A percentile compares a stretch with the other conserved stretches of the same genome.
Conservation (phyloP, 2,888 invertebrate genomes). For the Sarcophaga variegata region DNA sequence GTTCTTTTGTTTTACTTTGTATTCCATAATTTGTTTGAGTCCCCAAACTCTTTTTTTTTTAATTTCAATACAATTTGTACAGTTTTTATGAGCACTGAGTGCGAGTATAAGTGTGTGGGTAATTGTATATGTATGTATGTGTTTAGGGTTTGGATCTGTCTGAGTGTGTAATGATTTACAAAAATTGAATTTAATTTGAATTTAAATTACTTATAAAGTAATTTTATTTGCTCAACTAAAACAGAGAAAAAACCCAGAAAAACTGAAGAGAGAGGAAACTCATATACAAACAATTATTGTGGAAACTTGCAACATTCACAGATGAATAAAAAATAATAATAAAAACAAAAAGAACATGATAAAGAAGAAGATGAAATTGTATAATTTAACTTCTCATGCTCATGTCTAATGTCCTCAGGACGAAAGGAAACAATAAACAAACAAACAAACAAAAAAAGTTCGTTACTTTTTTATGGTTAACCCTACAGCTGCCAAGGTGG, state of each 20-base stretch:
- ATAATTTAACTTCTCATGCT: constrained; percentile 28
- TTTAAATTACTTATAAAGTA: constrained; percentile 75
- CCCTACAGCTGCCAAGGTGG: background rate
- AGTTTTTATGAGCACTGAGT: background rate
- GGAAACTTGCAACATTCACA: background rate
- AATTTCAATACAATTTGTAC: background rate
- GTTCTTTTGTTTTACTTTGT: background rate
- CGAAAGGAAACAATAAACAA: constrained; percentile 30
- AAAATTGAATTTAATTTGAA: constrained; percentile 80
- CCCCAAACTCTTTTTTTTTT: background rate
- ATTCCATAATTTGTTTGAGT: background rate
- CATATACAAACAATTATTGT: background rate
- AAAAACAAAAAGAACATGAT: background rate
- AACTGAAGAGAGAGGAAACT: background rate
- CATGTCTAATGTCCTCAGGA: constrained; percentile 21
- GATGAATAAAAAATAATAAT: constrained; percentile 12
- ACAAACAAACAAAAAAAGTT: background rate
- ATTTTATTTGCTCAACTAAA: constrained; percentile 25
- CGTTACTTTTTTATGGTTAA: background rate
- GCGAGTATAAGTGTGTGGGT: no score
- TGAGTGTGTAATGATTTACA: constrained; percentile 59
- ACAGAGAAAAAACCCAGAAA: background rate
- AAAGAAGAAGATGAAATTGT: background rate
- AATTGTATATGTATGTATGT: background rate
- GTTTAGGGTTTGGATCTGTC: constrained; percentile 8